Evolutionary conservation across 1,140 invertebrate species (phyloP), one percentile per base, ranked within the genome.

Genomic region (Ylistrum balloti): DNA sequence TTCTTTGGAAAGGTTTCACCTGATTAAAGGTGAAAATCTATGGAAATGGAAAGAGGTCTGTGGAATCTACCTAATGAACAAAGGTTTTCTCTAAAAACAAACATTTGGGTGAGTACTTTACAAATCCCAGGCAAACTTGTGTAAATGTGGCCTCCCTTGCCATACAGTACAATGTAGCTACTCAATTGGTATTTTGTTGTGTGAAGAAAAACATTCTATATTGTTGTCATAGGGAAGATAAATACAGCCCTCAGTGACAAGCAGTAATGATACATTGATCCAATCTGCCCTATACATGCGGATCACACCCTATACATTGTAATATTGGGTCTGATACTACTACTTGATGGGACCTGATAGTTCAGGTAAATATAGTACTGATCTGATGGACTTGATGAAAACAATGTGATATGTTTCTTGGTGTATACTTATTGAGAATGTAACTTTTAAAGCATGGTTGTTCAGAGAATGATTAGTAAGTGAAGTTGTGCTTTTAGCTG

Each of bases 31-130:
- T 74, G n/a, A 28, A 74, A 74, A 74, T 74, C 56, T n/a, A 74
- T 74, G 56, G 56, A 74, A 74, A 74, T 2, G 9, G 56, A 74
- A 74, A 28, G 22, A 74, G 56, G 22, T 74, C 28, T 74, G 56
- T 74, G 56, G 56, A 74, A 74, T 74, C 56, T 74, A 74, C 56
- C 56, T 74, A 74, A 74, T 74, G 56, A 74, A 74, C 56, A 74
- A 74, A 74, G 56, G 5, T 22, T 74, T n/a, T 74, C 22, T n/a
- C 56, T 74, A 74, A n/a, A 74, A 17, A 74, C 56, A 74, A 74
- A 74, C 56, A 74, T 74, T 74, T n/a, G 56, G 56, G 22, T 74
- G 56, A 74, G 56, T 74, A 74, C n/a, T 74, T 2, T 74, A n/a
- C 56, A 74, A 74, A 74, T 56, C 56, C 56, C 3, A n/a, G 56